Evolutionary conservation across 2,888 invertebrate species (phyloP), one percentile per base, ranked within the genome.

Genomic region (Cantharis lateralis): DNA sequence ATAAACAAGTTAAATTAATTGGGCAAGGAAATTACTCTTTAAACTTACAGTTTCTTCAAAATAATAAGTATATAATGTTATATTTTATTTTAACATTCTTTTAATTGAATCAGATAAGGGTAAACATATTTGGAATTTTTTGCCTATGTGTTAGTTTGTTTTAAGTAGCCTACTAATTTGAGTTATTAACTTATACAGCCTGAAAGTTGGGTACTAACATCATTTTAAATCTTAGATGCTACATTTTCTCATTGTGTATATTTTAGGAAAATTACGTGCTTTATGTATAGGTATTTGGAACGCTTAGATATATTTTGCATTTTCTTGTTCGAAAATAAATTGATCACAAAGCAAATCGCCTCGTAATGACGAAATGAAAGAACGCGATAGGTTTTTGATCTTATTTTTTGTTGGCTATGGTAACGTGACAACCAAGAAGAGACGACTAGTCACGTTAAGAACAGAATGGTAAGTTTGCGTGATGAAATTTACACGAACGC

Each of bases 401-500:
- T 70, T 70, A 73, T 77, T 77, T 71, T 68, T 75, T 66, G 72
- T 79, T 70, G 72, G 68, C 13, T 77, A 75, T 75, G 77, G 75
- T 64, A 75, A 71, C 71, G 70, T 74, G 68, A 66, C 71, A 70
- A 15, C 70, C 68, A 77, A 70, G 75, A 69, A 72, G 32, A n/a
- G 32, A 15, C 62, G 69, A 62, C 75, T 70, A 70, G 77, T 77
- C 77, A 75, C 79, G 75, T 77, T 75, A 72, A 68, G 77, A 71
- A 73, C 72, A 77, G 74, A 80, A 73, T 75, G 74, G 72, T 72
- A 75, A 80, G 75, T 74, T 77, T 63, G 72, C 78, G 78, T 80
- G 80, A 78, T 80, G 80, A 80, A 79, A 79, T 79, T 79, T 79
- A 73, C 77, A 80, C 77, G 77, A 76, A 74, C 76, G 74, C 71